Conservation (phyloP, 30 jellyfish, hydroid and myxozoan genomes). For the Nemopilema nomurai region DNA sequence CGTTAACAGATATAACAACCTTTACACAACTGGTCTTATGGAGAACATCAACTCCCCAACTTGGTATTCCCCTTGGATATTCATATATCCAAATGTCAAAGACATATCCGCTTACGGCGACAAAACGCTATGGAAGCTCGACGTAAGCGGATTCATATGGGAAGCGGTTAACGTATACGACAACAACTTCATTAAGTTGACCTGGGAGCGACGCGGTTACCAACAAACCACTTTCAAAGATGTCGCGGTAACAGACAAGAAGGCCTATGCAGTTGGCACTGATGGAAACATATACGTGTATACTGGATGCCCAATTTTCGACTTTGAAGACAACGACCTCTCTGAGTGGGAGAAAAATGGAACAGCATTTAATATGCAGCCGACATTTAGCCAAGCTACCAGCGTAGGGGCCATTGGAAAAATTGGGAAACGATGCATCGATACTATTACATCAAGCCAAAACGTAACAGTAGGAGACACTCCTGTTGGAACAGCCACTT, state of each 20-base stretch:
- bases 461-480: conserved; percentile 15
- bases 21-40: conserved; percentile 23
- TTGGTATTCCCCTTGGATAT: conserved; percentile 19
- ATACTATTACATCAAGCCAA: conserved; percentile 6
- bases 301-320: conserved; percentile 60
- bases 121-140: conserved; percentile 36
- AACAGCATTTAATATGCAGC: conserved; percentile 22
- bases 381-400: conserved; percentile 6
- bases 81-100: not conserved
- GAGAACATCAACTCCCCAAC: conserved; percentile 25
- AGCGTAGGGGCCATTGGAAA: conserved; percentile 19
- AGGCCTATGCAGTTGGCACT: conserved; percentile 26
- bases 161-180: conserved; percentile 42
- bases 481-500: conserved; percentile 37
- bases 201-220: conserved; percentile 48
- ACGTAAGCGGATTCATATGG: conserved; percentile 27
- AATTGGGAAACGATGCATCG: conserved; percentile 37
- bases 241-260: conserved; percentile 44
- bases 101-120: conserved; percentile 43
- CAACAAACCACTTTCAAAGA: conserved; percentile 18
- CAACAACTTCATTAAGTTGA: conserved; percentile 7
- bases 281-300: conserved; percentile 23
- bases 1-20: not conserved
- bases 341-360: conserved; percentile 46
- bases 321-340: conserved; percentile 41